These are phyloP conservation scores for Calameuta idolon DNA, from an alignment of 2,888 invertebrate genomes.

Conservation along the genomic window DNA sequence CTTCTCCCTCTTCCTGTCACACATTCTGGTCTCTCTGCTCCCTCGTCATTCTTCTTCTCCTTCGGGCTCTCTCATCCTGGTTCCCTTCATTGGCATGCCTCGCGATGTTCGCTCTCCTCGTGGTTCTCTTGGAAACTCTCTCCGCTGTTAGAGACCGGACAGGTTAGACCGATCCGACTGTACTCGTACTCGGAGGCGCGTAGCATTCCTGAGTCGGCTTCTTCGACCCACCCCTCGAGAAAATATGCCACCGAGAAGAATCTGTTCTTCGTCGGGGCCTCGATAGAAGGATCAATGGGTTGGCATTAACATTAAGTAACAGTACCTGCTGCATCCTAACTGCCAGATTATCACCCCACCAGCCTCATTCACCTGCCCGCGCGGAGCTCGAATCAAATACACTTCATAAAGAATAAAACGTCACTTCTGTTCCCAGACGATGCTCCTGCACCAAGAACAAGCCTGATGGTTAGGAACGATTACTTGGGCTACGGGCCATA, in stretches of 20 bases:
- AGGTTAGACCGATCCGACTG: conserved; percentile 32
- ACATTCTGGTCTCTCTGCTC: conserved; percentile 20
- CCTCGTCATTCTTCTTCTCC: conserved; percentile 17
- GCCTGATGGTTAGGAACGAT: neutral
- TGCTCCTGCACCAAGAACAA: neutral
- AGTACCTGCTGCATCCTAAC: conserved; percentile 53
- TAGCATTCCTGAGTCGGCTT: conserved; percentile 56
- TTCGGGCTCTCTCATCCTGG: conserved; percentile 15
- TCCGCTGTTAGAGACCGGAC: conserved; percentile 25
- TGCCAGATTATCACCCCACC: conserved; percentile 56
- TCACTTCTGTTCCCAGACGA: conserved; percentile 18
- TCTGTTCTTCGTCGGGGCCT: conserved; percentile 43
- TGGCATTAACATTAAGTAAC: conserved; percentile 56
- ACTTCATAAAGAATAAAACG: conserved; percentile 36
- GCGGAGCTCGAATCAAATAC: conserved; percentile 48
- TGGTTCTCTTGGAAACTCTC: neutral
- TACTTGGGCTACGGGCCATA: neutral
- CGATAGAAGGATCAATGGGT: conserved; percentile 53
- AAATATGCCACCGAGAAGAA: conserved; percentile 41
- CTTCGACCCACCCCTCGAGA: conserved; percentile 42
- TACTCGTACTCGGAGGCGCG: conserved; percentile 29
- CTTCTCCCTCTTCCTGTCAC: conserved; percentile 22
- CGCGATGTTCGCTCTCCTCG: conserved; percentile 6
- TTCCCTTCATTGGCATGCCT: conserved; percentile 13
- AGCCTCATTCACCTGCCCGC: conserved; percentile 44